Evolutionary conservation across 2,113 vertebrate genomes (phyloP), one percentile per base, ranked within the genome.

Genomic region (Prolemur simus): DNA sequence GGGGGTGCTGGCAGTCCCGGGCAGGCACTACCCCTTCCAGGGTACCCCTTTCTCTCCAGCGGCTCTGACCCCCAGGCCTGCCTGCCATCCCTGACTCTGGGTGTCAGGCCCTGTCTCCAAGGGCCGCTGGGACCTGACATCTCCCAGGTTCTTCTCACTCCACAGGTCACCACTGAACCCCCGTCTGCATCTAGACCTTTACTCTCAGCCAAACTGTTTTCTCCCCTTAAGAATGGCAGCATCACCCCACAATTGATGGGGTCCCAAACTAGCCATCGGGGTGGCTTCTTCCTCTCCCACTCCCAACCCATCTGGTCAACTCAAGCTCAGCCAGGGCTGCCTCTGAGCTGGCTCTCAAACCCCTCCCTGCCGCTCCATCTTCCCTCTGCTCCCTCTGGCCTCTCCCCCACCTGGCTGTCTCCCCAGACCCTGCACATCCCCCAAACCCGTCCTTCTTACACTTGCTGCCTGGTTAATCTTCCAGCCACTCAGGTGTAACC

Each of bases 81-180:
- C 23, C 42, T 39, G 42, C 17, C 64, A 68, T 12, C 21, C 58
- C 66, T 34, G 6, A 11, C 49, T 71, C 81, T 27, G 73, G 63
- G 45, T 6, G 0, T 68, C 71, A 45, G 14, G 32, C 39, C 9
- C 14, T 2, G 6, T 15, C 25, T 90, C 86, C 85, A 73, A 1
- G 18, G 25, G 2, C 6, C n/a, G 32, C 29, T 14, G 0, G 8
- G 58, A 23, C 9, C 0, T 5, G 42, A 45, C 10, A 3, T 25
- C 80, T 66, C 77, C 42, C 64, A 6, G 81, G 77, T 10, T 4
- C 68, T 58, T 60, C 29, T 0, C 1, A 11, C 74, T n/a, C 37
- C 0, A 8, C 54, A 5, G 39, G 45, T 60, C 49, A 17, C 17
- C 17, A 14, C 66, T 15, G 77, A 76, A 4, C 14, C 39, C 6